Percentiles rank a stretch among this genome's conserved stretches.
These are phyloP conservation scores for Clanis bilineata DNA, from an alignment of 2,888 invertebrate species.

Conservation along the genomic window DNA sequence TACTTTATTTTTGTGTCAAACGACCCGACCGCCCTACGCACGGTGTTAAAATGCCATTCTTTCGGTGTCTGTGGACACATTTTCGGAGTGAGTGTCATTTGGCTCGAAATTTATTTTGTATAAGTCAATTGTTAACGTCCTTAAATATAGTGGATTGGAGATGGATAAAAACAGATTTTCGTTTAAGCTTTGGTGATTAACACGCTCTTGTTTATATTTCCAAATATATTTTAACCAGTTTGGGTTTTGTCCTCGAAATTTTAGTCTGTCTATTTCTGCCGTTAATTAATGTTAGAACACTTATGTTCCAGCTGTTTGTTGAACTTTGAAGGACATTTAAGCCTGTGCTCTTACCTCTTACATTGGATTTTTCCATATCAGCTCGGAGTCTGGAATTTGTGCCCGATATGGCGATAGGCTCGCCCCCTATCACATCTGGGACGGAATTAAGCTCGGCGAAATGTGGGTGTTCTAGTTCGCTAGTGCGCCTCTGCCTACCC, in stretches of 20 bases:
- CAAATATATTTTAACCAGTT: background rate
- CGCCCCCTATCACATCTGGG: too few species aligned
- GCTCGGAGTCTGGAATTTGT: too few species aligned
- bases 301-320: too few species aligned
- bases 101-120: background rate
- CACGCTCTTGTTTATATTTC: background rate
- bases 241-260: background rate
- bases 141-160: background rate
- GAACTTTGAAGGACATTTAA: too few species aligned
- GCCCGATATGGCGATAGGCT: too few species aligned
- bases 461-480: too few species aligned
- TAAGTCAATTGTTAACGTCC: background rate
- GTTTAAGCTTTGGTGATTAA: background rate
- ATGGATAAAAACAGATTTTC: background rate
- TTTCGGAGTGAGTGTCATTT: conserved; percentile 4
- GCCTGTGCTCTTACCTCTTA: too few species aligned
- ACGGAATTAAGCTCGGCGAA: too few species aligned
- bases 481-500: too few species aligned
- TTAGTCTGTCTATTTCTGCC: too few species aligned
- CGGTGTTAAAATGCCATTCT: conserved; percentile 13
- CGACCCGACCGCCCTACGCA: conserved; percentile 17
- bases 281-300: too few species aligned
- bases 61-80: conserved; percentile 9
- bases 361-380: too few species aligned
- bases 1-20: conserved; percentile 42